Base-by-base conservation (phyloP, 2,113 vertebrate species). In the Bufo bufo region DNA sequence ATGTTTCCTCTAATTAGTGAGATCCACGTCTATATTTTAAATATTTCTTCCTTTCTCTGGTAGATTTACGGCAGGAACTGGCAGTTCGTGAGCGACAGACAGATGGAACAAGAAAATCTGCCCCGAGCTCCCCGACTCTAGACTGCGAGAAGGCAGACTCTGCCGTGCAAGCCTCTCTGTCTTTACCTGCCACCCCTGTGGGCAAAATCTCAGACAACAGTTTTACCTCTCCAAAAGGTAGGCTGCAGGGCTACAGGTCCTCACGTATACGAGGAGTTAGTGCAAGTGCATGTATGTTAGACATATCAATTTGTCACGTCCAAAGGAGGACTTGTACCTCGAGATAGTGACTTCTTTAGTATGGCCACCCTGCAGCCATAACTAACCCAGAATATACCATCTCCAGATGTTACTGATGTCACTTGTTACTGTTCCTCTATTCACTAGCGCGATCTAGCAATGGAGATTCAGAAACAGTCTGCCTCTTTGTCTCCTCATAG, bases 131-230 rank as follows among this genome's bases (percentile, higher is more conserved):
- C 1, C 98, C 98, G 0, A 99, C 98, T 0, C 92, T 96, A 50
- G 98, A 99, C 92, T 96, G 95, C 45, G 97, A 99, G 85, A 98
- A 97, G 94, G 97, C 96, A 86, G 98, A 99, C 89, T 97, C 98
- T 0, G 97, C 97, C 43, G 97, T 98, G 20, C 98, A 98, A 86
- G 97, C 98, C 0, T 99, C 98, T 0, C 95, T 99, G 49, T 99
- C 98, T 45, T 94, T 99, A 87, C 98, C 98, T 61, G 97, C 97
- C 61, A 99, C 98, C 0, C 98, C 98, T 0, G 96, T 99, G 61
- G 97, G 97, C 90, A 97, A 97, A 92, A 94, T 91, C 90, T 94
- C 95, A 54, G 97, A 99, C 84, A 97, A 95, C 6, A 94, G 96
- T 80, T 99, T 99, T 92, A 93, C 96, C 89, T 96, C 92, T 88